A percentile compares a stretch with the other conserved stretches of the same genome.
Evolutionary conservation across 2,888 invertebrate species (phyloP).

Genomic region (Odontothrips loti): DNA sequence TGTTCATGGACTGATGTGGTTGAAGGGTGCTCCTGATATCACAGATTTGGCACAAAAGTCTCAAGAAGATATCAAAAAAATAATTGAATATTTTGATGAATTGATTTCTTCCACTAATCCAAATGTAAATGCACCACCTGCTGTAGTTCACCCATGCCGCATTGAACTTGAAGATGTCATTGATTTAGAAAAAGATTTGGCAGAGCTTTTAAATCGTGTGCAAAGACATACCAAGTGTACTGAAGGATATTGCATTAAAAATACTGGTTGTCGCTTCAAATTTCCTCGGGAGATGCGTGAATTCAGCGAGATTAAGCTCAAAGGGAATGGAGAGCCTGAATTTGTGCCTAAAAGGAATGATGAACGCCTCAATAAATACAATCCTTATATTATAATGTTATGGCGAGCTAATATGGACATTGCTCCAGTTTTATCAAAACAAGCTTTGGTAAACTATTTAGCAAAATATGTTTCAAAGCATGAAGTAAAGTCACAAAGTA

Average conservation of each 20-base stretch:
- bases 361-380: background rate
- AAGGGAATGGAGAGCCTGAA: background rate
- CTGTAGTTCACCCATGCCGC: conserved; percentile 34
- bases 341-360: background rate
- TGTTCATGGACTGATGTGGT: conserved; percentile 36
- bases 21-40: conserved; percentile 34
- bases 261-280: background rate
- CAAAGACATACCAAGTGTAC: background rate
- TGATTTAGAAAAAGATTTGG: background rate
- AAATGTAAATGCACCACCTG: conserved; percentile 23
- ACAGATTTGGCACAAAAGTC: conserved; percentile 1
- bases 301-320: background rate
- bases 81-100: conserved; percentile 31
- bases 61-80: conserved; percentile 19
- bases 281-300: background rate
- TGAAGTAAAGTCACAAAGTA: background rate
- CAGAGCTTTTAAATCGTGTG: background rate
- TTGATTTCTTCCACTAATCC: conserved; percentile 34
- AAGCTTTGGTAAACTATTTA: background rate
- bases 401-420: conserved; percentile 9
- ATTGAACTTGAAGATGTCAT: conserved; percentile 21
- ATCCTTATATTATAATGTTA: conserved; percentile 12
- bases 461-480: background rate
- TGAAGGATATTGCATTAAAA: conserved; percentile 30
- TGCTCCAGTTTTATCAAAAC: background rate